Evolutionary conservation across 2,113 vertebrate genomes (phyloP).

Genomic region (Gasterosteus nipponicus): DNA sequence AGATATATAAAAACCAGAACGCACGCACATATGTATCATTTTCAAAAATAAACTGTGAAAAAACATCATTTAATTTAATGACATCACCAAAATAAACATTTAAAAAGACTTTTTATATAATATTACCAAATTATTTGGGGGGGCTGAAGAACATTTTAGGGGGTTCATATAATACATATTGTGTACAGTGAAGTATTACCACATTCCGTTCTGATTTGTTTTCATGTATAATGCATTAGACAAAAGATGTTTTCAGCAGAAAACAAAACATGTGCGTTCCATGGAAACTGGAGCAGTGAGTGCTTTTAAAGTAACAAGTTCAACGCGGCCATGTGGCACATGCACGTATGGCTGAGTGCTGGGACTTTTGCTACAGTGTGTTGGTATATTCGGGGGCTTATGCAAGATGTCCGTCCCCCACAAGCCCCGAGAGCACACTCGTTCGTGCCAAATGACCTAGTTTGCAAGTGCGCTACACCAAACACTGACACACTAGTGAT

Average conservation of each 20-base stretch:
- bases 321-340: constrained; percentile 22
- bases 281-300: background rate
- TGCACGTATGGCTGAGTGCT: constrained; percentile 14
- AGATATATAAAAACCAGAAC: no score
- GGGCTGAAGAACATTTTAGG: no score
- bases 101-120: no score
- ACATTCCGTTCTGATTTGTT: background rate
- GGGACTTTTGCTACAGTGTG: constrained; percentile 26
- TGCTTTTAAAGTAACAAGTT: constrained; percentile 20
- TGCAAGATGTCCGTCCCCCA: constrained; percentile 64
- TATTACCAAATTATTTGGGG: no score
- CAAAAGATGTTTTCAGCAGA: background rate
- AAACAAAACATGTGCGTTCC: constrained; percentile 7
- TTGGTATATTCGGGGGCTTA: constrained; percentile 44
- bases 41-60: no score
- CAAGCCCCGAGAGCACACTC: constrained; percentile 64
- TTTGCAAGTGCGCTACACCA: constrained; percentile 72
- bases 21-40: no score
- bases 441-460: constrained; percentile 78
- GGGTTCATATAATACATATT: background rate
- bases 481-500: constrained; percentile 73
- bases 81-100: no score
- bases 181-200: background rate
- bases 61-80: no score
- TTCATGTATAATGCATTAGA: constrained; percentile 4